Conservation (phyloP, 2,797 vertebrate genomes). For the Macropus fuliginosus region DNA sequence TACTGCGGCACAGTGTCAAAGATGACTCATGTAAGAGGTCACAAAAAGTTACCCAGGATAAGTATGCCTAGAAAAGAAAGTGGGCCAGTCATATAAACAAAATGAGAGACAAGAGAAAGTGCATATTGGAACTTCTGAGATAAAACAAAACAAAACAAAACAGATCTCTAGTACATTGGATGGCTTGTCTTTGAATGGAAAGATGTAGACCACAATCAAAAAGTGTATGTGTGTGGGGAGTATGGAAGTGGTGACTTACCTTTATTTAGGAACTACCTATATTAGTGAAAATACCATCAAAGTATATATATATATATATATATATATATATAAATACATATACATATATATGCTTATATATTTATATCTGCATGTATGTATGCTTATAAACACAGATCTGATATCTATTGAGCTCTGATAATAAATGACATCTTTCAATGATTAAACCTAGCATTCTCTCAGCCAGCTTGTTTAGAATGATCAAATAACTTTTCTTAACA, state of each 20-base stretch:
- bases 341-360: background rate
- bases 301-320: background rate
- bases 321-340: too few species aligned
- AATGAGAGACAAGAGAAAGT: background rate
- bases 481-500: background rate
- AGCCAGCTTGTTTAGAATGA: too few species aligned
- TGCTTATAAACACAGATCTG: background rate
- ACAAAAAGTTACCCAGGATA: background rate
- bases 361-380: background rate
- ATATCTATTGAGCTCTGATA: background rate
- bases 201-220: background rate
- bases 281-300: background rate
- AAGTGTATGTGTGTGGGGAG: background rate
- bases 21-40: background rate
- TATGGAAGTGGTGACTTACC: background rate
- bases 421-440: background rate
- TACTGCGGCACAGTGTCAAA: background rate
- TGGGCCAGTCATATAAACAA: background rate
- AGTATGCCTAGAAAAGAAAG: background rate
- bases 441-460: accelerated
- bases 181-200: background rate
- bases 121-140: background rate
- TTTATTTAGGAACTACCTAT: background rate
- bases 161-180: background rate
- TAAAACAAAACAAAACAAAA: background rate